Base-by-base conservation (phyloP, 2,113 vertebrate genomes). In the Mola mola region DNA sequence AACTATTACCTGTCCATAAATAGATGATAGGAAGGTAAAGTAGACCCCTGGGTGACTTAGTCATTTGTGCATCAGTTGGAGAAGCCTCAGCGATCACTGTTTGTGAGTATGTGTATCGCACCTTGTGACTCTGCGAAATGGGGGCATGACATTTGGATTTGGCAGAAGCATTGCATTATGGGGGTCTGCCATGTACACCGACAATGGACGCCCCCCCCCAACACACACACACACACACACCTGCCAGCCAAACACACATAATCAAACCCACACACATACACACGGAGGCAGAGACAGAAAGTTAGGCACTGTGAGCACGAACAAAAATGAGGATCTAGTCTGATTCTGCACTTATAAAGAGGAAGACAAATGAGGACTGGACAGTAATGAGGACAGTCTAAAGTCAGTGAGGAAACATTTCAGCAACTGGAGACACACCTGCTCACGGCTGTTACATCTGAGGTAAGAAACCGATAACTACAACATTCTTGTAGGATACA, bases 401-500 rank as follows among this genome's bases (percentile, higher is more conserved):
- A 4, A 66, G 41, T n/a, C 57, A 36, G 13, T 17, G 20, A 31
- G 3, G 49, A 75, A 31, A 26, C 22, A 26, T 43, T 64, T 13
- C 0, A 71, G 46, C 41, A 44, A 46, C 70, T 13, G 44, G 50
- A 66, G 26, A 55, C 46, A 73, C 87, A 91, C 72, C 86, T 89
- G 89, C 36, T 21, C 0, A 7, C 4, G 71, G 56, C 77, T 82
- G 79, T 87, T 83, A 68, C 42, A 47, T 63, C 40, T 82, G 88
- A 88, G 90, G 87, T 89, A 49, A 89, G 85, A 72, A n/a, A 50
- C 48, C 57, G 84, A 88, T 87, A 48, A 53, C 79, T 85, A 75
- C 73, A 68, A 52, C 28, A 17, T 42, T 57, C 21, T 60, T 40
- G 7, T 20, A 20, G 28, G 49, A 22, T 31, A 42, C 62, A 81